Conservation (phyloP, 2,888 invertebrate species). For the Icerya purchasi region DNA sequence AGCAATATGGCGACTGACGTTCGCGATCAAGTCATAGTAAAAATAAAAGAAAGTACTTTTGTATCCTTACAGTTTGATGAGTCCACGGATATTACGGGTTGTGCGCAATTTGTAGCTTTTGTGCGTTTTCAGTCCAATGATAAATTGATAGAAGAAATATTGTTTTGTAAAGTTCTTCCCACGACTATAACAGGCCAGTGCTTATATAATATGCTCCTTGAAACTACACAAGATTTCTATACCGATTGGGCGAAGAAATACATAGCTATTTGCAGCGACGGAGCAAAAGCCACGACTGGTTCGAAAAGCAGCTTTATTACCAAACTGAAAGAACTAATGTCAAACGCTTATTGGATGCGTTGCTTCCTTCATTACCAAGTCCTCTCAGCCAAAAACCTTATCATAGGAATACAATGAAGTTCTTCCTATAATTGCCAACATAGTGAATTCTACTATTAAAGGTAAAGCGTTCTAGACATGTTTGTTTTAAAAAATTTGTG, state of each 20-base stretch:
- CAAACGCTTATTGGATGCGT: conserved; percentile 17
- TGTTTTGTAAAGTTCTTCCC: conserved; percentile 21
- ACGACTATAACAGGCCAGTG: conserved; percentile 18
- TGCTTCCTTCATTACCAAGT: conserved; percentile 20
- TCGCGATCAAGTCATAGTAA: conserved; percentile 13
- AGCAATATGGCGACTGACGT: conserved; percentile 14
- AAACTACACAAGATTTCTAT: conserved; percentile 15
- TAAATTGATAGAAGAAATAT: conserved; percentile 19
- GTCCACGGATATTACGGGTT: conserved; percentile 20
- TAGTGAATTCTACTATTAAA: conserved; percentile 20
- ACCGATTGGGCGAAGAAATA: conserved; percentile 16
- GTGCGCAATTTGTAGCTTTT: conserved; percentile 20
- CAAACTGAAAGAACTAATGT: conserved; percentile 20
- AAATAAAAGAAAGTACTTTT: conserved; percentile 10
- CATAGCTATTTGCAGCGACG: conserved; percentile 19
- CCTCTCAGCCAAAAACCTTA: conserved; percentile 16
- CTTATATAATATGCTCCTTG: conserved; percentile 17
- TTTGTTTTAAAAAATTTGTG: background rate
- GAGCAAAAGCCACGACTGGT: conserved; percentile 21
- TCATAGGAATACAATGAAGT: conserved; percentile 15
- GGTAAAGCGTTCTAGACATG: conserved; percentile 14
- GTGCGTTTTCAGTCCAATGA: conserved; percentile 20
- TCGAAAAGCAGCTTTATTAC: conserved; percentile 19
- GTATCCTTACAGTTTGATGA: conserved; percentile 20
- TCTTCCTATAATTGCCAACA: conserved; percentile 15